Base-by-base conservation (phyloP, 2,888 invertebrate species). In the Tetragnatha montana region DNA sequence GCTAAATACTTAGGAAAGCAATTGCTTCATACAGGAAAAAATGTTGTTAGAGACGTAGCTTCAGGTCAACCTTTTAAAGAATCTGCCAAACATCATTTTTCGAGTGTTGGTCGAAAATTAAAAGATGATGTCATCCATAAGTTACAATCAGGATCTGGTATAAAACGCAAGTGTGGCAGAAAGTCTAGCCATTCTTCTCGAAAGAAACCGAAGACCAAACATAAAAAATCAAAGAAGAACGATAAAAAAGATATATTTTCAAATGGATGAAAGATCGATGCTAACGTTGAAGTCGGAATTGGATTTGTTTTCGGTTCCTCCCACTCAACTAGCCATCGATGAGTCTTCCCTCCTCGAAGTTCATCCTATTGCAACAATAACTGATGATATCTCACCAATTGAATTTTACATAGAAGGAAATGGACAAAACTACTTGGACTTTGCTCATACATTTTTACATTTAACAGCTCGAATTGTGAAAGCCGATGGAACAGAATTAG, bases 211-310 rank as follows among this genome's bases (percentile, higher is more conserved):
- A 21, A 19, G 10, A 49, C 47, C 47, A 47, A 47, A 21, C 97
- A 96, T 80, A 98, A 98, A 94, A 99, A 99, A 93, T 99, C 98
- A 4, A 35, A 10, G 60, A 60, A 6, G 93, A 98, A 98, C 91
- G 97, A 96, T 92, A 99, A 96, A 35, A 22, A 19, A 75, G 47
- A 47, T 47, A 47, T 14, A 22, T 47, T 47, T 17, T 35, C 49
- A 47, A 12, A 14, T 35, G 47, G 49, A 75, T 75, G 19, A 49
- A 35, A 60, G 22, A 75, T 22, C 35, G 0, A 71, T 71, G 71
- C 10, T 21, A 71, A 71, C 71, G 2, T 10, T 21, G 71, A 22
- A 22, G 71, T 19, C 22, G 19, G 87, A 74, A 68, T 47, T 75
- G 6, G 87, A 87, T 81, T 47, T 87, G 6, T 87, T 81, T 49